Evolutionary conservation across 2,888 invertebrate species (phyloP), one percentile per base, ranked within the genome.

Genomic region (Andrena bucephala): DNA sequence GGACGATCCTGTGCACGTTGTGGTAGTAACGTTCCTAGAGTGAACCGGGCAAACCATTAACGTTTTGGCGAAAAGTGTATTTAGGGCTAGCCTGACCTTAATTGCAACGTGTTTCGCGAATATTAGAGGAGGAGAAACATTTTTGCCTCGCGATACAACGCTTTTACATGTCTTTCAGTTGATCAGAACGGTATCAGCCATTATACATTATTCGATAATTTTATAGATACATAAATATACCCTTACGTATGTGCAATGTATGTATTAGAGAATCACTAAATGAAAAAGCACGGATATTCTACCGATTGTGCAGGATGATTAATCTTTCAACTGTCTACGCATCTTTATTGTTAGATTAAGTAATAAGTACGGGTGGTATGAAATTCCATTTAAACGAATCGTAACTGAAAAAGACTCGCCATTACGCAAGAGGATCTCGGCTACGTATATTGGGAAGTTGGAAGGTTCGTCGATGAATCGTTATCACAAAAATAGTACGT

Each of bases 401-500:
- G 33, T 4, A n/a, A 5, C 20, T 33, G 8, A 33, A 31, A 20
- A 42, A 42, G 62, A 5, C 33, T 59, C 7, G 59, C 29, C 24
- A 29, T 59, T 59, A 16, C 24, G 27, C 10, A 57, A 57, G 27
- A 59, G 16, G 27, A 59, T 29, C 59, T 33, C 31, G n/a, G 24
- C 20, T 57, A 16, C 20, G 33, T 29, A n/a, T 36, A 13, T 24
- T 3, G 42, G 27, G 2, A 20, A 62, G 33, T 57, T 42, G 10
- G 24, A 57, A 59, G 42, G 36, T 10, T 48, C n/a, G 2, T 6
- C n/a, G 54, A 36, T 27, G 57, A 27, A 33, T 52, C 20, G 33
- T 42, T 68, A 52, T 68, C 48, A 66, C 33, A 59, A 76, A 82
- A 86, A 85, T 86, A 77, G 70, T 65, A 54, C 54, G n/a, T 68